Percentiles rank a stretch among this genome's conserved stretches.
Conservation (phyloP, 2,797 vertebrate genomes). For the Syncerus caffer region DNA sequence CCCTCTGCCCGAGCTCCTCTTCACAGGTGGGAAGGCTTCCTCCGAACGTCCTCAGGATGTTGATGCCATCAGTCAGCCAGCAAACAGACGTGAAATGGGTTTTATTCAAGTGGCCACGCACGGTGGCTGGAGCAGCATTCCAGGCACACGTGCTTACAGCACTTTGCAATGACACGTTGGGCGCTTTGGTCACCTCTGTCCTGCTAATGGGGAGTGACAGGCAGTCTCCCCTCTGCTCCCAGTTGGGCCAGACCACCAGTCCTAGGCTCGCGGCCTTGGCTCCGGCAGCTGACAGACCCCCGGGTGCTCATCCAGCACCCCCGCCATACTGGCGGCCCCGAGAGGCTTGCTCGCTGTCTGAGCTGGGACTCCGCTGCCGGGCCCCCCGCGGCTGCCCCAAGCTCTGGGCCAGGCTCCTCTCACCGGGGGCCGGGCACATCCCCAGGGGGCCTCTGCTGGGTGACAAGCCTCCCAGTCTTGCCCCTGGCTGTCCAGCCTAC, state of each 20-base stretch:
- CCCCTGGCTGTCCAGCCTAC: rapidly evolving
- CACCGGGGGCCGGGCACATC: background rate
- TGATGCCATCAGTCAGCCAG: background rate
- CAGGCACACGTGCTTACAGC: background rate
- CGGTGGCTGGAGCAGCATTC: background rate
- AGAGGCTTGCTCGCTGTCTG: background rate
- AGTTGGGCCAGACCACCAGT: background rate
- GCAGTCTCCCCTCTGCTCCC: background rate
- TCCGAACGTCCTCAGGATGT: rapidly evolving
- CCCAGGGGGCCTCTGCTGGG: background rate
- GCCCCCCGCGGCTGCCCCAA: rapidly evolving
- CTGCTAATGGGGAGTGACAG: background rate
- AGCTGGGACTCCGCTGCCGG: background rate
- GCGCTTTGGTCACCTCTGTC: rapidly evolving
- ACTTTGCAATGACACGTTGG: background rate
- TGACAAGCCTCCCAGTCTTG: background rate
- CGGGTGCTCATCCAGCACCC: rapidly evolving
- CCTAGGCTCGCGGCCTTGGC: background rate
- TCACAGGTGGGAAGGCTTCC: rapidly evolving
- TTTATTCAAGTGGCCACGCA: conserved; percentile 41
- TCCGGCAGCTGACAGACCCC: background rate
- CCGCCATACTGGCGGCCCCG: rapidly evolving
- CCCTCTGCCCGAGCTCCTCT: background rate
- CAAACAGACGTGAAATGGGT: background rate
- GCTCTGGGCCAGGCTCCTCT: background rate